Evolutionary conservation across 2,113 vertebrate genomes (phyloP), one percentile per base, ranked within the genome.

Genomic region (Pygoscelis adeliae): DNA sequence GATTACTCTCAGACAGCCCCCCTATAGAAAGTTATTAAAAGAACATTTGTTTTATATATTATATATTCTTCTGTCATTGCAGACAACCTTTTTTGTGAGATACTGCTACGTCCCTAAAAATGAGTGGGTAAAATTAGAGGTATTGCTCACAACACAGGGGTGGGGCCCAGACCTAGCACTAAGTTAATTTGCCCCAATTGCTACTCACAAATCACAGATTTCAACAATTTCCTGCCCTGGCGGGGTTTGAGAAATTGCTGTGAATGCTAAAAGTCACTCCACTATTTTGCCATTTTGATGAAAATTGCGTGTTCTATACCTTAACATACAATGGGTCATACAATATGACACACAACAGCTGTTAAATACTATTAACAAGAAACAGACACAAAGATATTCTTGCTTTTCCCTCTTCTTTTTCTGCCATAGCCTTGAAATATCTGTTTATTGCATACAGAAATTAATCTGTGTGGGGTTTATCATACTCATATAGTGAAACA

Each of bases 1-100:
- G 9, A 9, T 76, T 77, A 15, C 13, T 34, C 17, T 53, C 17
- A 46, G 14, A 15, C 9, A 62, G 13, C 3, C 3, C 6, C 3
- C 72, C 19, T 53, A 15, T 5, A 36, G 7, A 29, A 59, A 73
- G 12, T 34, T 72, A 30, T 58, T 87, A 27, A 58, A 73, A 36
- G 3, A 52, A 6, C 0, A 4, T 32, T 78, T 77, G 7, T 15
- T 79, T 58, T 70, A 8, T 27, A 1, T 27, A 1, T 32, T 18
- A 40, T 16, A 21, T 63, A 32, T 61, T 62, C 14, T 56, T 59
- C 19, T 70, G 30, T 47, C 13, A 76, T 13, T 56, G 46, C n/a
- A 79, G 36, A 11, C 17, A n/a, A 34, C 6, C 5, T 40, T 67
- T 73, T 56, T 55, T 50, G 20, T 63, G 53, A 79, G 29, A n/a